Evolutionary conservation across 2,113 vertebrate species (phyloP), one percentile per base, ranked within the genome.

Genomic region (Cyprinodon tularosa): DNA sequence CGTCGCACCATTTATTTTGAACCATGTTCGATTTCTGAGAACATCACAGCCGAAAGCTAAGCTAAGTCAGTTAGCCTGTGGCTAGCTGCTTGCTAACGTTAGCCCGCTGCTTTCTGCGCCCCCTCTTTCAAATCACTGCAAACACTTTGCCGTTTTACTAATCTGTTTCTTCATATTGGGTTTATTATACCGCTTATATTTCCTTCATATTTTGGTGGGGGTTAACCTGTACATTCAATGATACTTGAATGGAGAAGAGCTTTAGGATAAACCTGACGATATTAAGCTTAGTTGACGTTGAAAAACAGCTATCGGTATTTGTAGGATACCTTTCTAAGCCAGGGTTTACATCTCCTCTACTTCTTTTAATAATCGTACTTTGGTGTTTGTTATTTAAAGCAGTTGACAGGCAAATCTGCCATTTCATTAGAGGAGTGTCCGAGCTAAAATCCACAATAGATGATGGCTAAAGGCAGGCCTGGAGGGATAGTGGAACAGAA

Each of bases 21-120:
- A 7, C 44, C 64, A 67, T 39, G 48, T 78, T 82, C 66, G 45
- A 29, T 40, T 65, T 70, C 17, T 12, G 40, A 7, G 60, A 29
- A 84, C 74, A 77, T 76, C 75, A 76, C 68, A 87, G 68, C 37
- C 67, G 10, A 1, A 62, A 63, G 90, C 89, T 89, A 92, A 83
- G 90, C 91, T 93, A 93, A 84, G 70, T 82, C 80, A 89, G 86
- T 88, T 90, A 91, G 88, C 91, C 81, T 45, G 38, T 66, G 61
- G 59, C 84, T 88, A 90, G 90, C 87, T 69, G 72, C 48, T 77
- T 84, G 86, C 78, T 57, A 62, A 45, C 59, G 78, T 78, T 82
- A 76, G 67, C 70, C 14, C 22, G n/a, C 63, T 73, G 62, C 4
- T 68, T 13, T 53, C 42, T 45, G 50, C 62, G 37, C n/a, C 47